Conservation (phyloP, 1,140 invertebrate genomes). For the Atta cephalotes region DNA sequence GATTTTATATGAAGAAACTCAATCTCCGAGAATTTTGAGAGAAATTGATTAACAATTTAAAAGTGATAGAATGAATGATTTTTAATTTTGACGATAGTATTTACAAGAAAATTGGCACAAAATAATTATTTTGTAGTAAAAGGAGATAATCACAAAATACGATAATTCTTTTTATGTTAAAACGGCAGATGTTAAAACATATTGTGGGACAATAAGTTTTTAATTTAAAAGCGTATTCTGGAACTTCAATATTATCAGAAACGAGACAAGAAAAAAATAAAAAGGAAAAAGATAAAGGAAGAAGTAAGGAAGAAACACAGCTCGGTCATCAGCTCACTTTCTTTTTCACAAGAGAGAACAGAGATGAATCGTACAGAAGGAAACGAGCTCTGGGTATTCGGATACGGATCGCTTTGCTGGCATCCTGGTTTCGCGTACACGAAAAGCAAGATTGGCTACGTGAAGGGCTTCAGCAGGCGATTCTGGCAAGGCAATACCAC, state of each 20-base stretch:
- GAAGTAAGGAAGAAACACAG: background rate
- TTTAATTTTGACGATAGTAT: background rate
- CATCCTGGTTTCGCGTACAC: constrained; percentile 93
- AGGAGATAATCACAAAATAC: background rate
- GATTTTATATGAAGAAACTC: background rate
- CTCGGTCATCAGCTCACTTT: background rate
- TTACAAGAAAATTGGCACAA: background rate
- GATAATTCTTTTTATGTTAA: background rate
- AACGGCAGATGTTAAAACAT: background rate
- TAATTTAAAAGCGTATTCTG: background rate
- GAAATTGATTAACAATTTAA: background rate
- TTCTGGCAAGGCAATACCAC: constrained; percentile 96
- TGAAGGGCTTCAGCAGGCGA: constrained; percentile 91
- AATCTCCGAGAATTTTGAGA: background rate
- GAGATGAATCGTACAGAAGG: constrained; percentile 36
- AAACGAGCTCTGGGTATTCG: constrained; percentile 91
- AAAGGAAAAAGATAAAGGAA: background rate
- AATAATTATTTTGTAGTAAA: background rate
- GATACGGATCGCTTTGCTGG: constrained; percentile 96
- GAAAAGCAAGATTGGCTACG: constrained; percentile 90
- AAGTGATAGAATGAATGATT: too few species aligned
- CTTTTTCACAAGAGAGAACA: background rate
- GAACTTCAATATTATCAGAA: background rate
- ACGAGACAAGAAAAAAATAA: background rate
- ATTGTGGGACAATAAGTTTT: background rate